Evolutionary conservation across 1,140 invertebrate genomes (phyloP), one percentile per base, ranked within the genome.

Genomic region (Phocides pigmalion): DNA sequence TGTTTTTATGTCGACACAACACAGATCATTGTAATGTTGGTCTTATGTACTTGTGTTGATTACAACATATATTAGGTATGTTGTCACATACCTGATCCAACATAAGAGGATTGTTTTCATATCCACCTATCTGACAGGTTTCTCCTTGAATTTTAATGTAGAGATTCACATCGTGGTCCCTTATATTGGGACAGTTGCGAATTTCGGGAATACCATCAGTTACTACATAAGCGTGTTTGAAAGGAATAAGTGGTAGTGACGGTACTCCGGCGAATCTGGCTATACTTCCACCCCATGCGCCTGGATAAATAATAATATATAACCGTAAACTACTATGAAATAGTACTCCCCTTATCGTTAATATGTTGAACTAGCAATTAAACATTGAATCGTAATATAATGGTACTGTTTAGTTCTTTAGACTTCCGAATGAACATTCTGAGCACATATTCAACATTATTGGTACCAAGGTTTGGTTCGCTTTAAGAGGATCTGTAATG

Each of bases 221-320:
- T 0, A 98, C 94, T 3, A 98, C 94, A 73, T 98, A 98, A 0
- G 97, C 95, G 78, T 98, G 97, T 81, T 97, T 97, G 94, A 98
- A 97, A 0, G 96, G 94, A 19, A 95, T 88, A 14, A 98, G 68
- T 0, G 97, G 97, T 6, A 98, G 93, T 6, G 93, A 87, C 19
- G 93, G 92, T 0, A 96, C 79, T 1, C 95, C 96, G 14, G 95
- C 94, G 86, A 95, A 94, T 64, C 94, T 91, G 0, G 95, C 94
- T 46, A 98, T 89, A 62, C 95, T 93, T 16, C 94, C 93, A 0
- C 96, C 95, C 97, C 97, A 98, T 0, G 93, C 95, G 28, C 97
- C 97, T 72, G 41, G 12, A 39, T 14, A 14, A 39, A 39, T 14
- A 28, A 6, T 22, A 3, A 22, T 22, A 22, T 3, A 20, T 0